A percentile compares a stretch with the other conserved stretches of the same genome.
These are phyloP conservation scores for Leptocoma aspasia DNA, from an alignment of 2,113 vertebrate species.

Conservation along the genomic window DNA sequence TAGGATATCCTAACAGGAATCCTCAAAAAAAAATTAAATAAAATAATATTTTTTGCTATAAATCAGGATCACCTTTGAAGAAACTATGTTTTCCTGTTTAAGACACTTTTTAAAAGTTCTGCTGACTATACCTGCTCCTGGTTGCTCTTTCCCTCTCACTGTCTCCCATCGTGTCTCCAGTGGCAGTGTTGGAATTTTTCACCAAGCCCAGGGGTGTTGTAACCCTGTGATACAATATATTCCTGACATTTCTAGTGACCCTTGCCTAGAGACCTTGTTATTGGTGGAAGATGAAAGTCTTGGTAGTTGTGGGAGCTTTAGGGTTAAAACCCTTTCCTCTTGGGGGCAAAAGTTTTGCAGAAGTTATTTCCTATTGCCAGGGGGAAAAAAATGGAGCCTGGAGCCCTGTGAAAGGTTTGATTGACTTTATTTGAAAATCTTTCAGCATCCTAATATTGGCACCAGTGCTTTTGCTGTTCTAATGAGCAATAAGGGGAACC, in stretches of 20 bases:
- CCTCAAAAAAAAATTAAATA: not conserved
- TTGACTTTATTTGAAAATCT: not conserved
- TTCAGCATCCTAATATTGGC: not conserved
- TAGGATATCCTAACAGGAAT: not conserved
- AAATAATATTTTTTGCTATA: not conserved
- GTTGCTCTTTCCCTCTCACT: not conserved
- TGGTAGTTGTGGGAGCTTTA: not conserved
- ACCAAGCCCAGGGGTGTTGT: not conserved
- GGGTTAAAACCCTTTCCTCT: not conserved
- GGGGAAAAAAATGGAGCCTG: not conserved
- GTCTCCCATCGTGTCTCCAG: not conserved
- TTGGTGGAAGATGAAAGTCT: not conserved
- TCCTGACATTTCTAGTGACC: not conserved
- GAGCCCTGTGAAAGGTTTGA: not conserved
- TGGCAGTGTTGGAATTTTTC: not conserved
- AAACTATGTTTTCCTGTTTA: not conserved
- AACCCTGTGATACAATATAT: not conserved
- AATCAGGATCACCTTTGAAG: not conserved
- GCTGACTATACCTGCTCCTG: not conserved
- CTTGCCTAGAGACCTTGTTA: not conserved
- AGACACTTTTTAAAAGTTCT: not conserved
- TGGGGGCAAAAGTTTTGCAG: not conserved
- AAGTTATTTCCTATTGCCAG: not conserved
- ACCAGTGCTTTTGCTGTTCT: not conserved
- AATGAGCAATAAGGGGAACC: not conserved